Evolutionary conservation across 2,888 invertebrate genomes (phyloP).

Genomic region (Lottia scabra): DNA sequence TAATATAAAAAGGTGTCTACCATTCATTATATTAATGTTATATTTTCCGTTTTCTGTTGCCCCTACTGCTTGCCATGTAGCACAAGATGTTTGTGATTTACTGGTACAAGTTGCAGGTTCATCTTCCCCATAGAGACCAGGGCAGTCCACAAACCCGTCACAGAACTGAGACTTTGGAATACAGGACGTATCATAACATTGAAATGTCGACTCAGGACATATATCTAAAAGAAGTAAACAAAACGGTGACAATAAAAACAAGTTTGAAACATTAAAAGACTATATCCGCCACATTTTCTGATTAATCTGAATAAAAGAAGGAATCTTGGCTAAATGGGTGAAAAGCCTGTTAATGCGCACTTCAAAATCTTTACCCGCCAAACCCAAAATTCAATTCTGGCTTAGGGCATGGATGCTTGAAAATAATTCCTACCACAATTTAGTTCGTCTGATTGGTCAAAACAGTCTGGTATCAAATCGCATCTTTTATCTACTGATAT

Average conservation of each 20-base stretch:
- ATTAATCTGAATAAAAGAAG: too few relatives aligned
- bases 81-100: slow-evolving; percentile 6
- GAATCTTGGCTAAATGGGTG: too few relatives aligned
- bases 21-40: background rate
- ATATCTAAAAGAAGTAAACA: too few relatives aligned
- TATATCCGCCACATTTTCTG: too few relatives aligned
- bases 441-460: slow-evolving; percentile 12
- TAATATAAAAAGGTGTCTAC: too few relatives aligned
- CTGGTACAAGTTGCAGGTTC: slow-evolving; percentile 8
- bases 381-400: too few relatives aligned
- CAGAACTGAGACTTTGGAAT: slow-evolving; percentile 2
- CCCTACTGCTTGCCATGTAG: slow-evolving; percentile 9
- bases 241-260: too few relatives aligned
- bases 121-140: slow-evolving; percentile 2
- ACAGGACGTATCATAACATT: slow-evolving; percentile 12
- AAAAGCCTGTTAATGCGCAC: too few relatives aligned
- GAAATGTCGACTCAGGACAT: background rate
- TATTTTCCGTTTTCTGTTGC: slow-evolving; percentile 6
- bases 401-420: too few relatives aligned
- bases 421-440: slow-evolving; percentile 6
- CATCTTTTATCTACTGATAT: slow-evolving; percentile 1
- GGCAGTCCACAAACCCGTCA: slow-evolving; percentile 12
- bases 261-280: too few relatives aligned
- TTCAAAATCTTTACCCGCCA: too few relatives aligned
- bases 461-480: slow-evolving; percentile 4